phyloP scores from a whole-genome alignment of 2,797 vertebrate genomes.

The Myioborus miniatus region DNA sequence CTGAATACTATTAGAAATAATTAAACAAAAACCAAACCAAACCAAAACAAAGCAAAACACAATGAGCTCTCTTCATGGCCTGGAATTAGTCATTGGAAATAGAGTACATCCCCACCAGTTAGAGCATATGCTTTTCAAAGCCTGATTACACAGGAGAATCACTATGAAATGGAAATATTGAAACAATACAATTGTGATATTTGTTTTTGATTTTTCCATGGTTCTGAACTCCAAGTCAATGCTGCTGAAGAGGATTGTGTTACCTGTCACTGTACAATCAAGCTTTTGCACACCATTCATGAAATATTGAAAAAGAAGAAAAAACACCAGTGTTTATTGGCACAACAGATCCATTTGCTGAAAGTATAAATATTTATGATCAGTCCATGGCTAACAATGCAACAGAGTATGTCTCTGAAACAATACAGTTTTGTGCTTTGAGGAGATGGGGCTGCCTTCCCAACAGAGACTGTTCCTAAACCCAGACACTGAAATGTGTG shows the following conservation, averaged over 20 bases:
- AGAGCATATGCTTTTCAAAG: background rate
- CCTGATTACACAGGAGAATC: background rate
- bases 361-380: conserved; percentile 44
- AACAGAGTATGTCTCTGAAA: background rate
- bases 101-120: background rate
- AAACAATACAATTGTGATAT: background rate
- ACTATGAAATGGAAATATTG: background rate
- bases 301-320: conserved; percentile 32
- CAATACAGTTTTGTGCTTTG: background rate
- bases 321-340: background rate
- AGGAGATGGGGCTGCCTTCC: background rate
- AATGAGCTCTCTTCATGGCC: background rate
- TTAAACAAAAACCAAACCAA: background rate
- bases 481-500: background rate
- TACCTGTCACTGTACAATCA: background rate
- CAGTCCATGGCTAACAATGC: background rate
- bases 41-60: background rate
- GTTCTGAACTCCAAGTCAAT: background rate
- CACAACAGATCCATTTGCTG: background rate
- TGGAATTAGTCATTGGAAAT: background rate
- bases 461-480: background rate
- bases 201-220: background rate
- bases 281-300: background rate
- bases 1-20: background rate
- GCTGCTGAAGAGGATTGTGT: background rate